Evolutionary conservation across 2,113 vertebrate genomes (phyloP).

Genomic region (Shinisaurus crocodilurus): DNA sequence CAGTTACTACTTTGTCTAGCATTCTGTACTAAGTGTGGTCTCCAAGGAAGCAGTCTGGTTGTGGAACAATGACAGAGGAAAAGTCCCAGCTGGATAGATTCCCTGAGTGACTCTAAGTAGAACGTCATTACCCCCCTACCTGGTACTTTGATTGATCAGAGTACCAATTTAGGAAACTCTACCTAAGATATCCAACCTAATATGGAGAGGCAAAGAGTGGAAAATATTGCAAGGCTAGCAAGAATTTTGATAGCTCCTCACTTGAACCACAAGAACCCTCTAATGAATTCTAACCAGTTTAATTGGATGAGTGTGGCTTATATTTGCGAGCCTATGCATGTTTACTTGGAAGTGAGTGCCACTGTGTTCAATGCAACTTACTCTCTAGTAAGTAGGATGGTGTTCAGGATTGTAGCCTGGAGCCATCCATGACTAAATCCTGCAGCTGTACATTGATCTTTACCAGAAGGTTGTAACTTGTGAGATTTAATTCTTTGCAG

Average conservation of each 20-base stretch:
- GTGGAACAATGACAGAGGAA: slow-evolving; percentile 25
- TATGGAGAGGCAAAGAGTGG: slow-evolving; percentile 64
- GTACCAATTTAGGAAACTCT: slow-evolving; percentile 56
- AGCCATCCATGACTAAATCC: not conserved
- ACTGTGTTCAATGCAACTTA: no score
- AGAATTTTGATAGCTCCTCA: slow-evolving; percentile 26
- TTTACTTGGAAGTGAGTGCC: not conserved
- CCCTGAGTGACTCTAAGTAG: slow-evolving; percentile 2
- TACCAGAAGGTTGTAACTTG: not conserved
- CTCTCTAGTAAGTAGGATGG: not conserved
- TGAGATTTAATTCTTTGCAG: not conserved
- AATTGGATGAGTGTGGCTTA: not conserved
- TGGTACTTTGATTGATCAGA: slow-evolving; percentile 59
- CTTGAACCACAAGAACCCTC: slow-evolving; percentile 5
- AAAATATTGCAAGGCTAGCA: slow-evolving; percentile 25
- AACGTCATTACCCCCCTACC: slow-evolving; percentile 49
- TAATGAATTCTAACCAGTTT: slow-evolving; percentile 44
- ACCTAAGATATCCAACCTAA: slow-evolving; percentile 67
- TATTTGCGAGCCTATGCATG: not conserved
- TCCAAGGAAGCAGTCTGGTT: slow-evolving; percentile 35
- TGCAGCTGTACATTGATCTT: not conserved
- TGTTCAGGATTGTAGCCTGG: not conserved
- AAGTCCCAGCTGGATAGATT: slow-evolving; percentile 32
- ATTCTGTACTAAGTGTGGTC: slow-evolving; percentile 17
- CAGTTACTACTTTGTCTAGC: slow-evolving; percentile 32